Evolutionary conservation across 2,113 vertebrate genomes (phyloP).

Genomic region (Heterochromis multidens): DNA sequence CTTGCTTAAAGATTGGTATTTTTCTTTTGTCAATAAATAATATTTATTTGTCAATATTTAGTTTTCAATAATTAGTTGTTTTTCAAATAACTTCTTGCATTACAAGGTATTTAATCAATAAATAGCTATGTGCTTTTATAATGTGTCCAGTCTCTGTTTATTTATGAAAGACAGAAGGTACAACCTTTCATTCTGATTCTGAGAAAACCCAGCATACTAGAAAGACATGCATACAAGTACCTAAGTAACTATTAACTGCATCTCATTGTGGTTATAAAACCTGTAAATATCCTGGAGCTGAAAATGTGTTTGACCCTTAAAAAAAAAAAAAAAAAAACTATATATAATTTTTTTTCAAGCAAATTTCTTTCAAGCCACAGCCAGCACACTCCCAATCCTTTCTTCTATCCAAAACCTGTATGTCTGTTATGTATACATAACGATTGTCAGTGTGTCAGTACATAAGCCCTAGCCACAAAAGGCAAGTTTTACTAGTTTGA

Average conservation of each 20-base stretch:
- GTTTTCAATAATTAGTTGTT: too few species aligned
- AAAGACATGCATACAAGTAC: fast-evolving
- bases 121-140: fast-evolving
- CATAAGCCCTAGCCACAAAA: fast-evolving
- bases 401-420: not conserved
- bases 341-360: too few species aligned
- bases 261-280: not conserved
- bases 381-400: not conserved
- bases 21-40: too few species aligned
- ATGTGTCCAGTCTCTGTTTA: not conserved
- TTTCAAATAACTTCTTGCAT: not conserved
- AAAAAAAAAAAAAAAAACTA: too few species aligned
- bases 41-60: too few species aligned
- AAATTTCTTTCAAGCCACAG: not conserved
- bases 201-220: not conserved
- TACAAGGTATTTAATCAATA: not conserved
- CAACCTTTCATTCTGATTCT: not conserved
- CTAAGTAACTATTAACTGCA: fast-evolving
- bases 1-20: not conserved
- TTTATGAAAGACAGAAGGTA: not conserved
- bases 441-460: not conserved
- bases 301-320: too few species aligned
- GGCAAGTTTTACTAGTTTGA: not conserved
- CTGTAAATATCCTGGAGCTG: too few species aligned
- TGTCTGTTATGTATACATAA: not conserved